Evolutionary conservation across 1,140 invertebrate species (phyloP).

Genomic region (Hydropsyche tenuis): DNA sequence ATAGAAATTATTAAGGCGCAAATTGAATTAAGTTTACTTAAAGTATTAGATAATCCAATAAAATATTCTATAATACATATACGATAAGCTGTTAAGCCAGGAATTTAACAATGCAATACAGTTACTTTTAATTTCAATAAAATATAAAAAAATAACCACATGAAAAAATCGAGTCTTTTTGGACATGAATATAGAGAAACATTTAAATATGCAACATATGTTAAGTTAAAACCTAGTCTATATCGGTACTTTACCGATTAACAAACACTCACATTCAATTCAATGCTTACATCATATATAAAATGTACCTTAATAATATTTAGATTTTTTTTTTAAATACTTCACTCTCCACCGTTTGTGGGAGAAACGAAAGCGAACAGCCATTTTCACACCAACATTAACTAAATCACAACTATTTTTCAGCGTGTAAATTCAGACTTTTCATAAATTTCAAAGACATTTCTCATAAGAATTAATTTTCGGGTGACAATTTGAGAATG

Average conservation of each 20-base stretch:
- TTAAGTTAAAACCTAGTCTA: constrained; percentile 34
- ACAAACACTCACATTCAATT: constrained; percentile 40
- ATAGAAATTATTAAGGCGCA: constrained; percentile 49
- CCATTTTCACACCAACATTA: constrained; percentile 47
- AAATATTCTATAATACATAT: constrained; percentile 48
- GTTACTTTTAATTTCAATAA: constrained; percentile 19
- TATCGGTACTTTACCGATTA: constrained; percentile 29
- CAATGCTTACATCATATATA: constrained; percentile 36
- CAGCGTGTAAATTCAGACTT: constrained; percentile 47
- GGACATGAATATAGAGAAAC: constrained; percentile 35
- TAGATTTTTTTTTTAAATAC: constrained; percentile 6
- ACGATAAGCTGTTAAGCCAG: constrained; percentile 48
- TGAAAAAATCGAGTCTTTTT: constrained; percentile 39
- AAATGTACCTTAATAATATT: constrained; percentile 25
- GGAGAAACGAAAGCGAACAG: constrained; percentile 45
- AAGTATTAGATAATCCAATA: constrained; percentile 48
- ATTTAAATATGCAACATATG: constrained; percentile 41
- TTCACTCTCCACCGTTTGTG: background rate
- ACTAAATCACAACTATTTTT: constrained; percentile 48
- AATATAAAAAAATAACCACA: constrained; percentile 37
- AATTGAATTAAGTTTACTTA: constrained; percentile 46
- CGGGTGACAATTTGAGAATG: constrained; percentile 28
- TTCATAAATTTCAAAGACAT: constrained; percentile 40
- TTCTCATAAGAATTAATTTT: constrained; percentile 22
- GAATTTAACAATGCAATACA: constrained; percentile 47